A percentile compares a stretch with the other conserved stretches of the same genome.
Conservation (phyloP, 2,888 invertebrate species). For the Plebejus anna region DNA sequence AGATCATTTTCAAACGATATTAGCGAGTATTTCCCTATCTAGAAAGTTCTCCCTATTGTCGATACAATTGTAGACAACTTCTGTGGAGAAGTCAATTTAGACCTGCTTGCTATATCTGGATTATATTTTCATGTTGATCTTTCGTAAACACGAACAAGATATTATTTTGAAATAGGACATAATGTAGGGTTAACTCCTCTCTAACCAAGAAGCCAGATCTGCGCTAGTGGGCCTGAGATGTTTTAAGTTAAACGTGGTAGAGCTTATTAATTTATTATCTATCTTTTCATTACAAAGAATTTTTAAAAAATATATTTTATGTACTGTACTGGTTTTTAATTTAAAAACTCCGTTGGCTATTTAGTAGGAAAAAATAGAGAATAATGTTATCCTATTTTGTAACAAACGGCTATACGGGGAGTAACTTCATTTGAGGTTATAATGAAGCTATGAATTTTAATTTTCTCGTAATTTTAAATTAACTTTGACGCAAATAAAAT, state of each 20-base stretch:
- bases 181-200: no score
- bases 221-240: no score
- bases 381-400: background rate
- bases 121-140: background rate
- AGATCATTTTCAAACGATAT: constrained; percentile 18
- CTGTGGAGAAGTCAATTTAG: background rate
- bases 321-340: background rate
- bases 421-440: background rate
- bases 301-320: background rate
- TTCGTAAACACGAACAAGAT: background rate
- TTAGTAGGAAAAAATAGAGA: background rate
- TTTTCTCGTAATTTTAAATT: background rate
- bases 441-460: background rate
- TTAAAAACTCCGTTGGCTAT: background rate
- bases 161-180: background rate
- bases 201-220: no score
- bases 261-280: background rate
- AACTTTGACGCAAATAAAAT: background rate
- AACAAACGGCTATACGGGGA: background rate
- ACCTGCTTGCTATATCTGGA: background rate
- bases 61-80: background rate
- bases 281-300: background rate
- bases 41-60: background rate
- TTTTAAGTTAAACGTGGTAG: no score
- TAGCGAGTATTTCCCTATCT: background rate